Conservation (phyloP, 1,140 invertebrate species). For the Asobara japonica region DNA sequence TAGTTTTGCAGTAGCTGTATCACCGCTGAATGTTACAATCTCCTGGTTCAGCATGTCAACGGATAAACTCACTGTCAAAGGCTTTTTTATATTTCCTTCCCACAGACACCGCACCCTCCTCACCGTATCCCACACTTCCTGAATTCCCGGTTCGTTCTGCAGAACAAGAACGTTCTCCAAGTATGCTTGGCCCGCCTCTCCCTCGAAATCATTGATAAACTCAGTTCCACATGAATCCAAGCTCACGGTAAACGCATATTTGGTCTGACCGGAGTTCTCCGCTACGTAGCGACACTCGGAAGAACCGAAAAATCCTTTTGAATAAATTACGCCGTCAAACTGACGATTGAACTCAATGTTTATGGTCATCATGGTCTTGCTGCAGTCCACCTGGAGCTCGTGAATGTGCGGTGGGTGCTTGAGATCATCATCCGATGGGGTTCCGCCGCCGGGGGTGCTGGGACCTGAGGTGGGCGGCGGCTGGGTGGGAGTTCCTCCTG, state of each 20-base stretch:
- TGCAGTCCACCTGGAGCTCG: slow-evolving; percentile 78
- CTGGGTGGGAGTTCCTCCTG: neutral
- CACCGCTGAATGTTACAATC: slow-evolving; percentile 83
- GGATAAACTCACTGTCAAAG: slow-evolving; percentile 76
- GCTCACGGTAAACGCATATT: slow-evolving; percentile 79
- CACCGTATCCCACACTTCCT: slow-evolving; percentile 85
- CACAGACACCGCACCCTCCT: slow-evolving; percentile 81
- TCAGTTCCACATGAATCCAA: slow-evolving; percentile 83
- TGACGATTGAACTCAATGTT: slow-evolving; percentile 80
- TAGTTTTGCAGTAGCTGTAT: slow-evolving; percentile 81
- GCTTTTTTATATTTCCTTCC: slow-evolving; percentile 82
- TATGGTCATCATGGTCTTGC: slow-evolving; percentile 85
- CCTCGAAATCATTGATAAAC: slow-evolving; percentile 81
- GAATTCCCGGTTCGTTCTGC: slow-evolving; percentile 82
- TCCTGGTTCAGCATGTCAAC: slow-evolving; percentile 85
- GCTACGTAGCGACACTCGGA: slow-evolving; percentile 78
- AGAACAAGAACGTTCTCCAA: slow-evolving; percentile 83
- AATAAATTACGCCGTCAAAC: slow-evolving; percentile 84
- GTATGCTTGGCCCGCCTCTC: slow-evolving; percentile 78
- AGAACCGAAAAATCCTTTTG: slow-evolving; percentile 79
- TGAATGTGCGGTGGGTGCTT: slow-evolving; percentile 81
- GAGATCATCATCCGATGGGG: slow-evolving; percentile 63
- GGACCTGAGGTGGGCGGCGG: neutral
- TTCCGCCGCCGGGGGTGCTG: slow-evolving; percentile 17
- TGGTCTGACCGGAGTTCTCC: slow-evolving; percentile 74